A percentile compares a stretch with the other conserved stretches of the same genome.
Conservation (phyloP, 2,797 vertebrate species). For the Ptychobarbus kaznakovi region DNA sequence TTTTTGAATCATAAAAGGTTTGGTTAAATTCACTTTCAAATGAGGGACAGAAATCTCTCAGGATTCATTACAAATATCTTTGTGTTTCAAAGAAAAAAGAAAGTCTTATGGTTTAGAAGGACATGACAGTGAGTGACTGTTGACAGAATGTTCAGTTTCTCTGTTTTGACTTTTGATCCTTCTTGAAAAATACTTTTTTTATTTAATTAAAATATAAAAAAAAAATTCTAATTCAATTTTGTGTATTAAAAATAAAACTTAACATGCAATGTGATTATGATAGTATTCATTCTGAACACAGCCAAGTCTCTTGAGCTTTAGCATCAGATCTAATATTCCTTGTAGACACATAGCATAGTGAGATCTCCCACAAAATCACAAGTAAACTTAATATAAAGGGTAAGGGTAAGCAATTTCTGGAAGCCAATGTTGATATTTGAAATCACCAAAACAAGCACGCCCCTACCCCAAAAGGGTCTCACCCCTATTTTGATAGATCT, state of each 20-base stretch:
- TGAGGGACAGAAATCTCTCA: not conserved
- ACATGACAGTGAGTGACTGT: not conserved
- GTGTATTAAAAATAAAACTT: not conserved
- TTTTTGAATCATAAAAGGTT: not conserved
- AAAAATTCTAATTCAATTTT: not conserved
- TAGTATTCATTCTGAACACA: not conserved
- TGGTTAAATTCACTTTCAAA: not conserved
- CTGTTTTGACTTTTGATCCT: not conserved
- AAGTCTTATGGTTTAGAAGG: not conserved
- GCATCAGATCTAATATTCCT: not conserved
- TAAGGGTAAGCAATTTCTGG: no score
- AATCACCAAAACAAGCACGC: no score
- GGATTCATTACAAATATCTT: not conserved
- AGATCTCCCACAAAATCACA: conserved; percentile 21
- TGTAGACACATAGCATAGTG: not conserved
- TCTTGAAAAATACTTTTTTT: not conserved
- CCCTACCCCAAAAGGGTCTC: no score
- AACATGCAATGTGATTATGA: not conserved
- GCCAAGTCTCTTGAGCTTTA: not conserved
- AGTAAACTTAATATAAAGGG: not conserved
- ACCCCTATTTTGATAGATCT: no score
- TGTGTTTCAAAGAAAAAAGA: not conserved
- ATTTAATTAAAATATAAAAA: not conserved
- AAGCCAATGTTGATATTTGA: no score
- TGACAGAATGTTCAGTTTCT: not conserved